Percentiles rank a stretch among this genome's conserved stretches.
phyloP scores from a whole-genome alignment of 2,888 invertebrate genomes.

The Globia sparganii region DNA sequence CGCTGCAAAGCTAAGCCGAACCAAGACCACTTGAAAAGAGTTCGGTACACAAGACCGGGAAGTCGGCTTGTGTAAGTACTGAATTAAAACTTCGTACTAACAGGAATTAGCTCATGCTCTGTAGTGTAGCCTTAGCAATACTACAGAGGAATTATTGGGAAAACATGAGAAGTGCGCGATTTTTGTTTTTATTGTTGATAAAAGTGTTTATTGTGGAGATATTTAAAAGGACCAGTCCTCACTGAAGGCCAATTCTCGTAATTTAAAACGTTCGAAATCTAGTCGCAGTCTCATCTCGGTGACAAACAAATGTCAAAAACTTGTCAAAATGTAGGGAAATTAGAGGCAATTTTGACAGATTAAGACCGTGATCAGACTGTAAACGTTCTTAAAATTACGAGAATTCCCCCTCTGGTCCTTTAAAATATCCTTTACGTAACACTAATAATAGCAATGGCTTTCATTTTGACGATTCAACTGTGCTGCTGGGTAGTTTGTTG shows the following conservation, averaged over 20 bases:
- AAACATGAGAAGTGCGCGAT: slow-evolving; percentile 18
- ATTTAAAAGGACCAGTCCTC: no score
- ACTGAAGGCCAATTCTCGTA: no score
- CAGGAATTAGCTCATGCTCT: slow-evolving; percentile 85
- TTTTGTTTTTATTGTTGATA: slow-evolving; percentile 28
- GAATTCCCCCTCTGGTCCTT: no score
- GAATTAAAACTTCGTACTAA: slow-evolving; percentile 92
- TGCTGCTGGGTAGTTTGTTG: neutral
- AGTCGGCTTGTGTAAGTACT: slow-evolving; percentile 80
- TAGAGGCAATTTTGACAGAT: no score
- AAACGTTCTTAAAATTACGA: no score
- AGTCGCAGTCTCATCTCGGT: no score
- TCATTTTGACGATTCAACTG: neutral
- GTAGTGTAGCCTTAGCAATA: slow-evolving; percentile 43
- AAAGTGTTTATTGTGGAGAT: neutral
- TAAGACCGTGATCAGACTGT: no score
- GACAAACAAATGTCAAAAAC: no score
- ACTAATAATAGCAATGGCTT: neutral
- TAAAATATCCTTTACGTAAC: no score
- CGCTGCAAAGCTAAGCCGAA: slow-evolving; percentile 73
- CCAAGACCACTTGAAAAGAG: slow-evolving; percentile 80
- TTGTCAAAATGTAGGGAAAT: no score
- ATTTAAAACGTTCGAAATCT: no score
- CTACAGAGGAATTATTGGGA: slow-evolving; percentile 31
- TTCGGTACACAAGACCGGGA: slow-evolving; percentile 76